Evolutionary conservation across 2,888 invertebrate genomes (phyloP).

Genomic region (Ophonus ardosiacus): DNA sequence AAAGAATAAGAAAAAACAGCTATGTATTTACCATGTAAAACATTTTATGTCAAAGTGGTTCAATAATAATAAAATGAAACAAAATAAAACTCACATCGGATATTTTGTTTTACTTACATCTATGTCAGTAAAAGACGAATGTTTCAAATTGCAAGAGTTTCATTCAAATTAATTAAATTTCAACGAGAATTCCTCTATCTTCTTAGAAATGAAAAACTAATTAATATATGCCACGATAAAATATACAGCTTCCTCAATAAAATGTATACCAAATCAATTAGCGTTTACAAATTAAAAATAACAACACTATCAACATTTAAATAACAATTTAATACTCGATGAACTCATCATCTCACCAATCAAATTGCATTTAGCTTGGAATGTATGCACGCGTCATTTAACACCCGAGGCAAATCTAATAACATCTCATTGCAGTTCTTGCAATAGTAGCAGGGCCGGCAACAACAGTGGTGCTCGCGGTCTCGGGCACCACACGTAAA

Average conservation of each 20-base stretch:
- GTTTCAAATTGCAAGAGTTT: too few species aligned
- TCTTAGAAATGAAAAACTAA: not conserved
- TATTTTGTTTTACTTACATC: too few species aligned
- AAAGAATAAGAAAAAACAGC: too few species aligned
- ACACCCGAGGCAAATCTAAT: constrained; percentile 27
- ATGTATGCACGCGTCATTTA: constrained; percentile 26
- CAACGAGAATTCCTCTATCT: not conserved
- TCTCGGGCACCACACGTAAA: too few species aligned
- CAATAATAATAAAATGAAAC: too few species aligned
- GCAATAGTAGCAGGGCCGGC: too few species aligned
- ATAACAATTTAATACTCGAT: constrained; percentile 21
- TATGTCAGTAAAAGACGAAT: too few species aligned
- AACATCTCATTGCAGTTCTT: not conserved
- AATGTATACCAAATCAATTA: constrained; percentile 9
- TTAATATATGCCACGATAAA: not conserved
- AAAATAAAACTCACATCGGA: too few species aligned
- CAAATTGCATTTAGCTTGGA: constrained; percentile 16
- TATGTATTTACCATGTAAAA: too few species aligned
- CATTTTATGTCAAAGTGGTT: too few species aligned
- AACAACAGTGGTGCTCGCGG: too few species aligned
- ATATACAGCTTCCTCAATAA: constrained; percentile 14
- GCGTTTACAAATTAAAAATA: not conserved
- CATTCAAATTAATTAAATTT: too few species aligned
- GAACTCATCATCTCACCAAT: constrained; percentile 14
- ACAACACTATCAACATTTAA: not conserved